Base-by-base conservation (phyloP, 1,140 invertebrate species). In the Monomorium pharaonis region DNA sequence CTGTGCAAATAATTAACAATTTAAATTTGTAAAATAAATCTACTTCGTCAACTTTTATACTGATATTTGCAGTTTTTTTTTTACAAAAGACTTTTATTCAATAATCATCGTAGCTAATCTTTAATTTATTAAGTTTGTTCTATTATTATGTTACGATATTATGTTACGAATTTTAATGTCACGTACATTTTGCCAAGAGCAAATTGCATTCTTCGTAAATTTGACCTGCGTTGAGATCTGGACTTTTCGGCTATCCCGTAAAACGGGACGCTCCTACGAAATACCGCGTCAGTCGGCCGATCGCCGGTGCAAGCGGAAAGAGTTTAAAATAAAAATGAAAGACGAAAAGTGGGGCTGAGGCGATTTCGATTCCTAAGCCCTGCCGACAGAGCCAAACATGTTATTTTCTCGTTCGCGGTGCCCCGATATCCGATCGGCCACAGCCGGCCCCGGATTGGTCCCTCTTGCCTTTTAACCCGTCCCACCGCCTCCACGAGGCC, bases 381-480 rank as follows among this genome's bases (percentile, higher is more conserved):
- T 18, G 74, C n/a, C 86, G 83, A 67, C 78, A 54, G 85, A 90
- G 74, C 86, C 90, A 93, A 93, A 92, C 92, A 92, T 93, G 90
- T 93, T 92, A 92, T 94, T 93, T 93, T 93, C 88, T 93, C 78
- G 84, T 70, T 84, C 84, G 27, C 72, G 47, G 63, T 67, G 37
- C 54, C n/a, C 65, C 74, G 88, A 86, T 90, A 94, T 93, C 90
- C 92, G 93, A 94, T 94, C 89, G 88, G 63, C 42, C 60, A n/a
- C n/a, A 30, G 78, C 24, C 85, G 69, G 47, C 81, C 77, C 87
- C 60, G 88, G n/a, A 92, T 94, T 94, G 93, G 94, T 81, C 69
- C 72, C 44, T 72, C 42, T 77, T 58, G 75, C 86, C 86, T 91
- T 91, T 86, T 76, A 86, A 90, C 88, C 91, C 93, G 85, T 93